Conservation (phyloP, 23 tunicate species). For the Botrylloides violaceus region DNA sequence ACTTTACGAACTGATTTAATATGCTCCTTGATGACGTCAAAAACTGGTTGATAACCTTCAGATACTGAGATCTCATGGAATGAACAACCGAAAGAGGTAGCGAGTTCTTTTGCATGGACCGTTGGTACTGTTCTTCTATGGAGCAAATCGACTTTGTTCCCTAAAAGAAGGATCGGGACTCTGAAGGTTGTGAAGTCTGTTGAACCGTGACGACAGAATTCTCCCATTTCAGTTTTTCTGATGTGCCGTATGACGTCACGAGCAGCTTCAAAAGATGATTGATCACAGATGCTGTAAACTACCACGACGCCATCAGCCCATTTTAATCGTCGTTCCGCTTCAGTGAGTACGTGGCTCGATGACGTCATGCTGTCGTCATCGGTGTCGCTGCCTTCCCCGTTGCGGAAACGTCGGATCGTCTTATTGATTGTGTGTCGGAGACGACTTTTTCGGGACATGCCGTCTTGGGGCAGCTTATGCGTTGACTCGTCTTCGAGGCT, state of each 20-base stretch:
- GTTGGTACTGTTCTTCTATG: constrained; percentile 3
- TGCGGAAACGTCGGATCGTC: constrained; percentile 11
- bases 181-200: neutral
- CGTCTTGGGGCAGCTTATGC: neutral
- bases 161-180: constrained; percentile 10
- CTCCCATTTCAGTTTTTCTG: neutral
- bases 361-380: constrained; percentile 8
- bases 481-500: constrained; percentile 20
- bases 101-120: neutral
- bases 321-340: constrained; percentile 1
- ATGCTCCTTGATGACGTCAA: neutral
- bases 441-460: neutral
- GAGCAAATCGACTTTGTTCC: constrained; percentile 18
- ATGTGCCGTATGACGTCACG: constrained; percentile 11
- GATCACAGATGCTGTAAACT: constrained; percentile 27
- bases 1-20: neutral
- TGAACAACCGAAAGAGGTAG: neutral
- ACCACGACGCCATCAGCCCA: constrained; percentile 16
- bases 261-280: neutral
- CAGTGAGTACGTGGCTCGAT: constrained; percentile 8
- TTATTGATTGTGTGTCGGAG: constrained; percentile 14
- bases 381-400: constrained; percentile 17
- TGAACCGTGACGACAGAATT: neutral
- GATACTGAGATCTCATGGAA: constrained; percentile 10
- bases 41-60: constrained; percentile 16